Conservation (phyloP, 1,140 invertebrate species). For the Hyles euphorbiae region DNA sequence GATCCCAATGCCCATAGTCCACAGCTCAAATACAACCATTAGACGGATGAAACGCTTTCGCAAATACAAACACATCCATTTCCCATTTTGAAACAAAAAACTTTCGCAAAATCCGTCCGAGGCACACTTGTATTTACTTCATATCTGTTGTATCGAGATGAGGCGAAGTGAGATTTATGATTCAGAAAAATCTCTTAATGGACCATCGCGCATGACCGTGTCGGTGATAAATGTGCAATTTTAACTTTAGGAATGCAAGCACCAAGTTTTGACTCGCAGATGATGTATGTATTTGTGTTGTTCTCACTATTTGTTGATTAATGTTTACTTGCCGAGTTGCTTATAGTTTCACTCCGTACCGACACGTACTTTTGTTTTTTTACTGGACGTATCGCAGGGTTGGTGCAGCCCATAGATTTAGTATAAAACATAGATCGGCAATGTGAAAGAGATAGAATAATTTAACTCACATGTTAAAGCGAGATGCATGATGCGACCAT, state of each 20-base stretch:
- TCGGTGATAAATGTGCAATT: constrained; percentile 71
- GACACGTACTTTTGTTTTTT: background rate
- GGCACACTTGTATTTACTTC: constrained; percentile 44
- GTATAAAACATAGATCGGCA: too few relatives aligned
- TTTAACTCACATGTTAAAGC: too few relatives aligned
- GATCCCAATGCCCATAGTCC: too few relatives aligned
- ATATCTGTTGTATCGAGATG: constrained; percentile 66
- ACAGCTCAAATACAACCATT: too few relatives aligned
- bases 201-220: constrained; percentile 57
- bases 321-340: constrained; percentile 21
- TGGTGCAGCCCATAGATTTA: too few relatives aligned
- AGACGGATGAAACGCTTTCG: too few relatives aligned
- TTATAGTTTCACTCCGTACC: background rate
- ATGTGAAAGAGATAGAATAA: too few relatives aligned
- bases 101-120: background rate
- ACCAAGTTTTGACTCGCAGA: constrained; percentile 62
- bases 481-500: too few relatives aligned
- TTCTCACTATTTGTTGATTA: constrained; percentile 37
- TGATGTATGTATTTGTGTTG: constrained; percentile 63
- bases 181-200: constrained; percentile 73
- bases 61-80: too few relatives aligned
- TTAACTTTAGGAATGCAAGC: constrained; percentile 65
- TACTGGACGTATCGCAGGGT: background rate
- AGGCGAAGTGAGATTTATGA: constrained; percentile 72
- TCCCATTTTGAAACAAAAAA: too few relatives aligned